Conservation (phyloP, 2,113 vertebrate genomes). For the Hemiscyllium ocellatum region DNA sequence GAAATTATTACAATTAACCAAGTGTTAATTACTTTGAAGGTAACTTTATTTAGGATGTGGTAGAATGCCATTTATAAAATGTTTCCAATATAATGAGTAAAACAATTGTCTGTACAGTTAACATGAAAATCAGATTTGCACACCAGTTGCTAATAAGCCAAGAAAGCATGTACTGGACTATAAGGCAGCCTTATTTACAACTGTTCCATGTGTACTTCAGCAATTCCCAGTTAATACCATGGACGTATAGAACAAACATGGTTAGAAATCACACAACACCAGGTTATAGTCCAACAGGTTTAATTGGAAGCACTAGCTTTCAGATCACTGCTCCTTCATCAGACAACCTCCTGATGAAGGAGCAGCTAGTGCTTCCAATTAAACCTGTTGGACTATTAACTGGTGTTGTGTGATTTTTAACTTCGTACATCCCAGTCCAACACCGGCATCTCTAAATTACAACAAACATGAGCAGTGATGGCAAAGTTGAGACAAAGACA, state of each 20-base stretch:
- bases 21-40: not conserved
- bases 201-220: not conserved
- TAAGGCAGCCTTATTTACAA: not conserved
- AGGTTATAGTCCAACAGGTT: too few species aligned
- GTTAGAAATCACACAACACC: too few species aligned
- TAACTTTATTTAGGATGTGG: not conserved
- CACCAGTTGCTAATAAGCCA: not conserved
- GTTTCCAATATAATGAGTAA: not conserved
- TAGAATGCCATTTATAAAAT: not conserved
- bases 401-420: too few species aligned
- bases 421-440: too few species aligned
- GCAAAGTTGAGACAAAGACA: not conserved
- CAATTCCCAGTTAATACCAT: not conserved
- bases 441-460: not conserved
- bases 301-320: too few species aligned
- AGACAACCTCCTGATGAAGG: too few species aligned
- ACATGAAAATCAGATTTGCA: not conserved
- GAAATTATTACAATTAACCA: not conserved
- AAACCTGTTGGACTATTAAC: too few species aligned
- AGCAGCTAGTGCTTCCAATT: too few species aligned
- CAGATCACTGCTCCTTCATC: too few species aligned
- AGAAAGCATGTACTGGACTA: too few species aligned
- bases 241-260: not conserved
- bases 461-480: not conserved
- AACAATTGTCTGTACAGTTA: not conserved